A percentile compares a stretch with the other conserved stretches of the same genome.
phyloP scores from a whole-genome alignment of 2,888 invertebrate species.

The Ashinkailepas kermadecensis region DNA sequence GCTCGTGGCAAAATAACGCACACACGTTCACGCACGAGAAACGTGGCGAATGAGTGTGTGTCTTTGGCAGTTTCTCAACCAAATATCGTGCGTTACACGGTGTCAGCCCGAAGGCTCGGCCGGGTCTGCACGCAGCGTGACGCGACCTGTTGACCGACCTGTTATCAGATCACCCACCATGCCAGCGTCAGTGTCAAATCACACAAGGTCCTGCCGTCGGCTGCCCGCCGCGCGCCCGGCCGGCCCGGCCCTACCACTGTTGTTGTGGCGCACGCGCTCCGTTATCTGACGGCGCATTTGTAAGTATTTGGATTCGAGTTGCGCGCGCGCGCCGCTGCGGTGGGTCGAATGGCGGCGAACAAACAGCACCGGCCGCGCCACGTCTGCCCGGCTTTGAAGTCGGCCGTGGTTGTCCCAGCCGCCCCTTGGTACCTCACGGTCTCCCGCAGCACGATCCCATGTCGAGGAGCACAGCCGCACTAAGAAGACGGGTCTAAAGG shows the following conservation, averaged over 20 bases:
- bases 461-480: not conserved
- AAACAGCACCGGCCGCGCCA: not conserved
- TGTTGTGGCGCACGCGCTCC: not conserved
- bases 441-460: not conserved
- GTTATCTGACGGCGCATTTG: not conserved
- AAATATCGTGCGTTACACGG: too few species aligned
- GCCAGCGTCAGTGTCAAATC: not conserved
- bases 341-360: not conserved
- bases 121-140: too few species aligned
- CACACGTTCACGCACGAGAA: too few species aligned
- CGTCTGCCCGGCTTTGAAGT: not conserved
- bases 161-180: too few species aligned
- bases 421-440: not conserved
- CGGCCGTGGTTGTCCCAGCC: not conserved
- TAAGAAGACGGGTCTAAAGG: not conserved
- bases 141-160: too few species aligned
- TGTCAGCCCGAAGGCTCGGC: too few species aligned
- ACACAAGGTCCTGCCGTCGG: not conserved
- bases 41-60: too few species aligned
- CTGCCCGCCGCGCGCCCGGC: not conserved
- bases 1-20: too few species aligned
- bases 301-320: not conserved
- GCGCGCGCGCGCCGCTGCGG: not conserved
- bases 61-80: too few species aligned
- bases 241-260: not conserved